Base-by-base conservation (phyloP, 2,888 invertebrate genomes). In the Zaprionus obscuricornis region DNA sequence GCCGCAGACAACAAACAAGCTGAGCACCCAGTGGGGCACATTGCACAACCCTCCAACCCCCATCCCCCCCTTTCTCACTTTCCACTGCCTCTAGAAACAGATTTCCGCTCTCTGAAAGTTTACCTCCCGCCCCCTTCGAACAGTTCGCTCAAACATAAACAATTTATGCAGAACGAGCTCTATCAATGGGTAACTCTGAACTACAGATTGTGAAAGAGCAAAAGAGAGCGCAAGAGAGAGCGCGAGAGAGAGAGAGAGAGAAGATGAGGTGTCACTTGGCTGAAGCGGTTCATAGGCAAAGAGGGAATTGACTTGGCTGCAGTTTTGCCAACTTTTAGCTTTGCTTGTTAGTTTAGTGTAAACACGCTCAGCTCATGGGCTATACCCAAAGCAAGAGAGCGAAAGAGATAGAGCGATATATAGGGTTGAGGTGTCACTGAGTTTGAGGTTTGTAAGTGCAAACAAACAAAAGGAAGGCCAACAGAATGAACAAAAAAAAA, bases 301-400 rank as follows among this genome's bases (percentile, higher is more conserved):
- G 24, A 29, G 54, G 68, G 56, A 52, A 46, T 34, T 58, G 59
- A 64, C 56, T 58, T 47, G 68, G 56, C 77, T 67, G 81, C 84
- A 83, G 81, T 52, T 47, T 69, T 60, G 59, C 71, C 63, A 81
- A 84, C 84, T 85, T 84, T 77, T 56, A 67, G 68, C 74, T 81
- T 64, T 60, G 66, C 71, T 81, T 79, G 77, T 82, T 81, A 69
- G 79, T 74, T 82, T 64, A 78, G 78, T 82, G 78, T 72, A 81
- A 81, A 82, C 82, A 85, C 69, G 60, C 43, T 7, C 31, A 74
- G 60, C 43, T 7, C 31, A 11, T 13, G 22, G 43, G 36, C 39
- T n/a, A 10, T 10, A 29, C 5, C 29, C 6, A 5, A 5, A 6
- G 1, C 3, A 6, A 2, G 14, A 2, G 40, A 18, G 13, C 43